A percentile compares a stretch with the other conserved stretches of the same genome.
Conservation (phyloP, 1,140 invertebrate species). For the Drosophila santomea region DNA sequence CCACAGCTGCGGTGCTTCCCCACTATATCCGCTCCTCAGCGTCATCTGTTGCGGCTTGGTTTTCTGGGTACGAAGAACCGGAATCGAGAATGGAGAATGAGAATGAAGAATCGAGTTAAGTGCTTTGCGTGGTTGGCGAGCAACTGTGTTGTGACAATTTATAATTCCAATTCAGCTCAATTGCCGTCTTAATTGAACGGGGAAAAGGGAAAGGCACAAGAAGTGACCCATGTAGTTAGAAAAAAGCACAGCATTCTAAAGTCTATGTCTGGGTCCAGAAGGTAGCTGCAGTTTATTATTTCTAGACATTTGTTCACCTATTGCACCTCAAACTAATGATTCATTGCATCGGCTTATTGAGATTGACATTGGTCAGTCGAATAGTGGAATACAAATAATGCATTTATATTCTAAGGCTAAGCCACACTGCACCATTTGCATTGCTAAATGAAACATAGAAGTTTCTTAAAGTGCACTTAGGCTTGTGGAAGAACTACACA, state of each 20-base stretch:
- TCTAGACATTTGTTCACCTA: too few relatives aligned
- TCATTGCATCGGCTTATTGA: too few relatives aligned
- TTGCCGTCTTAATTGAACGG: slow-evolving; percentile 54
- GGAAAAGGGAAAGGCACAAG: slow-evolving; percentile 65
- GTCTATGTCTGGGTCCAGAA: not conserved
- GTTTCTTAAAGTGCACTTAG: too few relatives aligned
- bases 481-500: too few relatives aligned
- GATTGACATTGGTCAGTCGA: too few relatives aligned
- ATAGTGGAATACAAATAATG: too few relatives aligned
- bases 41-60: slow-evolving; percentile 21
- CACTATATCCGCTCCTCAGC: not conserved
- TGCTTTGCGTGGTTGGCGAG: slow-evolving; percentile 41
- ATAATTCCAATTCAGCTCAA: slow-evolving; percentile 69
- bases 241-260: not conserved
- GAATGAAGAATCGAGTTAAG: slow-evolving; percentile 31
- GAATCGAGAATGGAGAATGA: slow-evolving; percentile 1
- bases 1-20: slow-evolving; percentile 27
- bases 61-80: slow-evolving; percentile 9
- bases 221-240: slow-evolving; percentile 19
- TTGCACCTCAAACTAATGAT: too few relatives aligned
- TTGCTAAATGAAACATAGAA: too few relatives aligned
- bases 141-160: slow-evolving; percentile 31
- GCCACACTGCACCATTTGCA: too few relatives aligned
- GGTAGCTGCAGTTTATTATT: not conserved
- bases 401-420: too few relatives aligned